phyloP scores from a whole-genome alignment of 2,113 vertebrate genomes.

The Ariopsis seemanni region DNA sequence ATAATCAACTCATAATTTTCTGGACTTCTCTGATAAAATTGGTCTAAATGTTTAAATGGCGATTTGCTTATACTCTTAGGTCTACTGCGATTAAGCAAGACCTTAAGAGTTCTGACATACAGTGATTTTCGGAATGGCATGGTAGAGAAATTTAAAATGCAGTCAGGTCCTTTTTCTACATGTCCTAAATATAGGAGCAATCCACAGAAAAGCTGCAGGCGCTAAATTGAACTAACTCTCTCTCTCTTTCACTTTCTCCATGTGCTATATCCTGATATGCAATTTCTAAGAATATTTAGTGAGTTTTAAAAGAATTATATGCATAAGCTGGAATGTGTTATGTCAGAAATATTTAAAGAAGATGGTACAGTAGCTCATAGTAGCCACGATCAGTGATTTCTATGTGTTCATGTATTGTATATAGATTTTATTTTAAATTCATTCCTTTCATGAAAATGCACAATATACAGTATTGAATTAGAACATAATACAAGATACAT shows the following conservation, averaged over 20 bases:
- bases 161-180: constrained; percentile 8
- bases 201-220: constrained; percentile 38
- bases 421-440: background rate
- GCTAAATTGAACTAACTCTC: constrained; percentile 18
- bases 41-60: background rate
- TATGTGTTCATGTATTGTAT: background rate
- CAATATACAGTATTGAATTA: too few species aligned
- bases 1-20: background rate
- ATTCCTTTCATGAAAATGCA: too few species aligned
- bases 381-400: background rate
- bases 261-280: constrained; percentile 26
- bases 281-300: background rate
- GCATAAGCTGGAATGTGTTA: background rate
- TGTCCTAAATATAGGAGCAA: constrained; percentile 29
- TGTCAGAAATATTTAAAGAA: background rate
- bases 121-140: constrained; percentile 23
- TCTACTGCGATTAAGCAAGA: constrained; percentile 14
- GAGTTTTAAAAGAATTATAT: background rate
- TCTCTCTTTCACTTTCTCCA: constrained; percentile 17
- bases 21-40: background rate
- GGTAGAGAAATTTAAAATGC: constrained; percentile 19
- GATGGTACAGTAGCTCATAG: background rate
- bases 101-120: constrained; percentile 13
- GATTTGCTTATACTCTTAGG: constrained; percentile 13
- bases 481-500: too few species aligned